These are phyloP conservation scores for Axinella damicornis DNA, from an alignment of 37 sponge, comb jelly and placozoan genomes.

Conservation along the genomic window DNA sequence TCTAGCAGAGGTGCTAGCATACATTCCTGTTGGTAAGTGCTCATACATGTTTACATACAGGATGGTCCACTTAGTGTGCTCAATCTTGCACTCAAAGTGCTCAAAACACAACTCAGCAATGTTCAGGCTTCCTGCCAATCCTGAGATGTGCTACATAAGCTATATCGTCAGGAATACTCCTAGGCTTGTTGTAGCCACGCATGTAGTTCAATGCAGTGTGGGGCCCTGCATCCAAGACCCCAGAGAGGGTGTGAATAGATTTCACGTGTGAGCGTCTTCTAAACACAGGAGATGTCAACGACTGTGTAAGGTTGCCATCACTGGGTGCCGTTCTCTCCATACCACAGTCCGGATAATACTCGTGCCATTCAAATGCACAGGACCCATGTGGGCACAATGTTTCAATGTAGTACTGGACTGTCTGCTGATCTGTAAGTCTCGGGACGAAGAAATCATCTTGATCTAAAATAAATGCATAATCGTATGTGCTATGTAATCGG, in stretches of 20 bases:
- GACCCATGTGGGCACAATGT: constrained; percentile 3
- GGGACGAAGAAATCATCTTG: constrained; percentile 24
- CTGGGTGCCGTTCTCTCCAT: background rate
- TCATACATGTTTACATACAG: too few relatives aligned
- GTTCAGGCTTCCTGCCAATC: background rate
- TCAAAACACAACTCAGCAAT: too few relatives aligned
- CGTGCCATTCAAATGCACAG: constrained; percentile 15
- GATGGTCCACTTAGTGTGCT: too few relatives aligned
- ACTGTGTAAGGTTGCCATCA: constrained; percentile 8
- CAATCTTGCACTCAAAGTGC: too few relatives aligned
- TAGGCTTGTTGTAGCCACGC: background rate
- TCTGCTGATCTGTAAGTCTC: background rate
- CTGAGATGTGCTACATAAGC: constrained; percentile 33
- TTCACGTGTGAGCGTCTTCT: background rate
- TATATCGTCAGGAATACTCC: background rate
- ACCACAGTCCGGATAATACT: constrained; percentile 22
- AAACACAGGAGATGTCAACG: background rate
- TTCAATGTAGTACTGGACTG: constrained; percentile 1
- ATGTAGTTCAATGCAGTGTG: background rate
- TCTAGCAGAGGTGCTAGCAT: too few relatives aligned
- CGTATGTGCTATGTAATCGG: background rate
- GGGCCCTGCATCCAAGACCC: background rate
- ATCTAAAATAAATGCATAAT: constrained; percentile 6
- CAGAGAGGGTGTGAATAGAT: background rate
- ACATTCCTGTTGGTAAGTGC: too few relatives aligned